A percentile compares a stretch with the other conserved stretches of the same genome.
Evolutionary conservation across 2,888 invertebrate species (phyloP).

Genomic region (Platycheirus albimanus): DNA sequence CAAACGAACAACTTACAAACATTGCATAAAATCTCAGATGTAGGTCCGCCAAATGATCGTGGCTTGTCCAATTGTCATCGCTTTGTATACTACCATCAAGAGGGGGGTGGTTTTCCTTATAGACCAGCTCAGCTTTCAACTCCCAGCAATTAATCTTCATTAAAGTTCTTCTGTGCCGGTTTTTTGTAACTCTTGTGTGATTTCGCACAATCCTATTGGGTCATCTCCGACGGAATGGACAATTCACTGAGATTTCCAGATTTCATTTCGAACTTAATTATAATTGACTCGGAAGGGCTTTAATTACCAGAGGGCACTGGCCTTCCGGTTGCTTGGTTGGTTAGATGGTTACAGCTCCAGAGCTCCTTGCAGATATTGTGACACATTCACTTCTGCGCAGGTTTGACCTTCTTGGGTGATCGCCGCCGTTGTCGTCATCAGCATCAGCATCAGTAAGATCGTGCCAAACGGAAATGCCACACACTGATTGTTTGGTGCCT

Average conservation of each 20-base stretch:
- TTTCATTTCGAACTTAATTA: constrained; percentile 59
- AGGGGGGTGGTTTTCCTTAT: constrained; percentile 44
- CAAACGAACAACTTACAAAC: constrained; percentile 52
- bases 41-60: constrained; percentile 64
- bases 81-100: neutral
- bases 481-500: constrained; percentile 46
- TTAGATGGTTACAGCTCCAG: too few relatives aligned
- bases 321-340: constrained; percentile 57
- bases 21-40: constrained; percentile 55
- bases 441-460: constrained; percentile 47
- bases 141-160: constrained; percentile 82
- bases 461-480: constrained; percentile 72
- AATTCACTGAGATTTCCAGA: constrained; percentile 47
- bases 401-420: constrained; percentile 69
- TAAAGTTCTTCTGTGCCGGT: constrained; percentile 75
- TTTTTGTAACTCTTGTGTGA: constrained; percentile 13
- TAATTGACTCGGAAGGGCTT: constrained; percentile 58
- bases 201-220: too few relatives aligned
- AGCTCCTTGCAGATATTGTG: constrained; percentile 52
- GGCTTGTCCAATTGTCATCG: constrained; percentile 62
- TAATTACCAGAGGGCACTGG: constrained; percentile 64
- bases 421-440: constrained; percentile 31
- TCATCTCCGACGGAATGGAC: constrained; percentile 65
- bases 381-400: constrained; percentile 61
- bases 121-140: constrained; percentile 38